phyloP scores from a whole-genome alignment of 2,888 invertebrate genomes.

The Toxonevra muliebris region DNA sequence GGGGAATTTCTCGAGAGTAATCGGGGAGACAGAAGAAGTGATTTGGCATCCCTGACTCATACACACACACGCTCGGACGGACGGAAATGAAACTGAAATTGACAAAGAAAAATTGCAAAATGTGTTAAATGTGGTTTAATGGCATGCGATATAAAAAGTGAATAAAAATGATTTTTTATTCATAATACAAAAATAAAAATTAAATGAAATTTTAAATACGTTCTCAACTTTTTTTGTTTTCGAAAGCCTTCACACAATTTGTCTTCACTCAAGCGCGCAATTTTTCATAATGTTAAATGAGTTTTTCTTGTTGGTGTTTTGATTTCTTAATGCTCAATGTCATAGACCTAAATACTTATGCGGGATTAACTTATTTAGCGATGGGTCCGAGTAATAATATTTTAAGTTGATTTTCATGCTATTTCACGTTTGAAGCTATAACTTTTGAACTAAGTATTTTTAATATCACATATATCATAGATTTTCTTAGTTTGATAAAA shows the following conservation, averaged over 20 bases:
- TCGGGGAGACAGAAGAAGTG: too few species aligned
- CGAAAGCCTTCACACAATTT: constrained; percentile 47
- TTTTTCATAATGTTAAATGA: constrained; percentile 6
- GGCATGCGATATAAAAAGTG: constrained; percentile 28
- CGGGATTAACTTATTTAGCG: too few species aligned
- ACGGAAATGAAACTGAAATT: constrained; percentile 31
- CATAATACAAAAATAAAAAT: constrained; percentile 2
- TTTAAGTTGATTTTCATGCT: too few species aligned
- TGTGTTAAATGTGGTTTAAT: constrained; percentile 55
- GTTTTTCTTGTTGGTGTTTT: background rate
- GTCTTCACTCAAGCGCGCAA: constrained; percentile 54
- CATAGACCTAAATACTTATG: too few species aligned
- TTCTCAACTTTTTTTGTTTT: background rate
- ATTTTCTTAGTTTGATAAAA: too few species aligned
- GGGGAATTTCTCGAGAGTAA: too few species aligned
- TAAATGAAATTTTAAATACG: too few species aligned
- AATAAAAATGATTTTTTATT: constrained; percentile 11
- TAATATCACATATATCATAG: too few species aligned
- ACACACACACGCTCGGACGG: too few species aligned
- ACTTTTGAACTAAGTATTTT: background rate
- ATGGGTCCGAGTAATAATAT: too few species aligned
- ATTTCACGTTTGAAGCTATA: background rate
- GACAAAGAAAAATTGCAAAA: constrained; percentile 49
- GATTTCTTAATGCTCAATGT: background rate
- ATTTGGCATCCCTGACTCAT: too few species aligned